Conservation (phyloP, 2,113 vertebrate genomes). For the Falcunculus frontatus region DNA sequence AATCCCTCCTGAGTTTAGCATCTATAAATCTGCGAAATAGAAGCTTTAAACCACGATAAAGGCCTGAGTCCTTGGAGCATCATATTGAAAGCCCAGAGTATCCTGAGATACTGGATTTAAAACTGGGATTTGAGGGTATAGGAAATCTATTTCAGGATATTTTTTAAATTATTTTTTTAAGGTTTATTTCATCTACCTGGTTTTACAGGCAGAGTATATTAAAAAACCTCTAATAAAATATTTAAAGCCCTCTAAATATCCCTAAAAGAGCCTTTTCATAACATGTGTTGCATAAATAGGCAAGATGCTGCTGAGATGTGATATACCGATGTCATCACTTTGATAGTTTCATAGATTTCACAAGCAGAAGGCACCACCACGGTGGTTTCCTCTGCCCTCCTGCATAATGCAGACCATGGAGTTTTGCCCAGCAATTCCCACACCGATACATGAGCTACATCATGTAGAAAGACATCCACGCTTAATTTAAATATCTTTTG, state of each 20-base stretch:
- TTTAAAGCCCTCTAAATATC: constrained; percentile 49
- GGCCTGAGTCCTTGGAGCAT: neutral
- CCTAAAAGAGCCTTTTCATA: constrained; percentile 15
- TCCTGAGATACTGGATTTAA: constrained; percentile 14
- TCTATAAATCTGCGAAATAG: constrained; percentile 35
- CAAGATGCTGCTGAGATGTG: neutral
- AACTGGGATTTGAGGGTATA: neutral
- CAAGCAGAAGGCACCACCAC: neutral
- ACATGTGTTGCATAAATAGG: neutral
- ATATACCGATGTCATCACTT: neutral
- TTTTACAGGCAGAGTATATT: neutral
- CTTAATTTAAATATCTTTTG: constrained; percentile 29
- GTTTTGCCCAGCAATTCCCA: constrained; percentile 21
- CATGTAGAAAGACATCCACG: neutral
- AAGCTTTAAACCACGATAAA: neutral
- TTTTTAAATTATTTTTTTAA: neutral
- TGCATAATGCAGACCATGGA: constrained; percentile 26
- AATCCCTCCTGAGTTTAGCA: neutral
- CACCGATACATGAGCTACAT: neutral
- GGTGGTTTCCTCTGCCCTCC: constrained; percentile 13
- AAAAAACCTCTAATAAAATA: constrained; percentile 30
- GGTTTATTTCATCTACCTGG: constrained; percentile 3
- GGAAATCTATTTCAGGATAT: constrained; percentile 15
- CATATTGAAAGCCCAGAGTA: neutral
- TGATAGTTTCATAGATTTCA: neutral